A percentile compares a stretch with the other conserved stretches of the same genome.
These are phyloP conservation scores for Formica exsecta DNA, from an alignment of 1,140 invertebrate genomes.

Conservation along the genomic window DNA sequence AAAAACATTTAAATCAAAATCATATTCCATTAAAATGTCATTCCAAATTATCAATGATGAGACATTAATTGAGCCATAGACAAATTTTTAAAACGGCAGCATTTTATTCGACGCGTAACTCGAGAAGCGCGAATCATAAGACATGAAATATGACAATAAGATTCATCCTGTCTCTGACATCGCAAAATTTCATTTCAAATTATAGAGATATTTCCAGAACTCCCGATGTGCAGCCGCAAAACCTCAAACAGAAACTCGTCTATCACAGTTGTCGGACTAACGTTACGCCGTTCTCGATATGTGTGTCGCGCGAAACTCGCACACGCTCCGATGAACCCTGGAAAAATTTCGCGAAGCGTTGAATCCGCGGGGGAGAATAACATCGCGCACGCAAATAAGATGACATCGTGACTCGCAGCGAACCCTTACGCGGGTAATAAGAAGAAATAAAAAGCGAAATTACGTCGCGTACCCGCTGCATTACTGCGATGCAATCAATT, in stretches of 20 bases:
- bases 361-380: constrained; percentile 14
- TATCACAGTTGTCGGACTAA: constrained; percentile 33
- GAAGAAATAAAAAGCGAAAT: constrained; percentile 45
- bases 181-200: constrained; percentile 23
- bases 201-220: constrained; percentile 44
- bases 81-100: neutral
- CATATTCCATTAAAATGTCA: too few species aligned
- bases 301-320: neutral
- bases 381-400: constrained; percentile 31
- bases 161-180: neutral
- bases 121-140: neutral
- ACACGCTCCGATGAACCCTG: constrained; percentile 24
- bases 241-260: constrained; percentile 35
- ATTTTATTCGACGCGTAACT: neutral
- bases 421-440: constrained; percentile 17
- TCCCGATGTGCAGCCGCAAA: constrained; percentile 21
- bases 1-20: constrained; percentile 30
- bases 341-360: constrained; percentile 42
- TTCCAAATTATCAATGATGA: neutral
- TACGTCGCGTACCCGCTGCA: constrained; percentile 34
- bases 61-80: neutral
- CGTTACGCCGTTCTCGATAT: constrained; percentile 17
- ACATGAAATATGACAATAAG: neutral
- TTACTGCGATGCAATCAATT: constrained; percentile 61
- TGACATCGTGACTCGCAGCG: constrained; percentile 8